Conservation (phyloP, 2,797 vertebrate genomes). For the Macrochelys suwanniensis region DNA sequence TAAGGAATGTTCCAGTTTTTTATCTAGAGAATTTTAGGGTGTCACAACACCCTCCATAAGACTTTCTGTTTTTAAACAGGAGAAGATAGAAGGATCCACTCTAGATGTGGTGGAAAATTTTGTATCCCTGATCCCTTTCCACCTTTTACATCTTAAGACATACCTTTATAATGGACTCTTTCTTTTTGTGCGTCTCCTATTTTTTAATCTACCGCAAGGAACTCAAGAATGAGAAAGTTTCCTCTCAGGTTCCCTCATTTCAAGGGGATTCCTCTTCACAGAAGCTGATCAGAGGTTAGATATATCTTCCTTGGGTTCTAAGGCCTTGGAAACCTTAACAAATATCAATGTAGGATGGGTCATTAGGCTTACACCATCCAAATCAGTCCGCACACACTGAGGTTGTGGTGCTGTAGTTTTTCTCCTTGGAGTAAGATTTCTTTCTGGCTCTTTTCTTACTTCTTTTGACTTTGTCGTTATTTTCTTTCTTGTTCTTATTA, state of each 20-base stretch:
- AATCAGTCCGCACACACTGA: conserved; percentile 22
- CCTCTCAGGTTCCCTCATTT: not conserved
- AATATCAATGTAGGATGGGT: not conserved
- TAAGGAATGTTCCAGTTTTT: not conserved
- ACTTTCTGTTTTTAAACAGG: not conserved
- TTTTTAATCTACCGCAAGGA: not conserved
- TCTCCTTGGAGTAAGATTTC: conserved; percentile 20
- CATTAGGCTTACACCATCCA: conserved; percentile 30
- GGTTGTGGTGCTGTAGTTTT: conserved; percentile 17
- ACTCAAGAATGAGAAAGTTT: not conserved
- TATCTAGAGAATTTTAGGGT: not conserved
- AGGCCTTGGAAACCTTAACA: not conserved
- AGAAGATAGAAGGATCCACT: not conserved
- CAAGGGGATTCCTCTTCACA: not conserved
- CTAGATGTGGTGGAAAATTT: not conserved
- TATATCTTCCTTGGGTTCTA: not conserved
- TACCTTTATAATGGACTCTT: not conserved
- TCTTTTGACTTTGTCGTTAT: not conserved
- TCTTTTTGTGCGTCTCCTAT: not conserved
- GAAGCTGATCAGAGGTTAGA: not conserved
- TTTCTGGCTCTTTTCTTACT: not conserved
- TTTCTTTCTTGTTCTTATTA: conserved; percentile 33
- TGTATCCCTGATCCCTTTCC: not conserved
- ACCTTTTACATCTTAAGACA: not conserved
- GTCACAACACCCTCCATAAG: not conserved